Evolutionary conservation across 2,113 vertebrate species (phyloP), one percentile per base, ranked within the genome.

Genomic region (Accipiter cooperii): DNA sequence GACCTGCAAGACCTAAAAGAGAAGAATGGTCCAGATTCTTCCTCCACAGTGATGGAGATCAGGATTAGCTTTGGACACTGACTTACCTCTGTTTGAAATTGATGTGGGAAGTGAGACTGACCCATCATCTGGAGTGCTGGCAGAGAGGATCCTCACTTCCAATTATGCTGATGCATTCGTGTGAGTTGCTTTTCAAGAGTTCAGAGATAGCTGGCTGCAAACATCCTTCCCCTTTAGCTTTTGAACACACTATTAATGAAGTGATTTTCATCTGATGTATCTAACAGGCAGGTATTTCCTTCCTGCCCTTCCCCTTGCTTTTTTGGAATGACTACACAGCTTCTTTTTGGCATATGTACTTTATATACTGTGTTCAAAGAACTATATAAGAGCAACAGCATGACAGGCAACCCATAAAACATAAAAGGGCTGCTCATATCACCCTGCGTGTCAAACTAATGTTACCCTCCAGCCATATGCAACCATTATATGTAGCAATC

Each of bases 261-360:
- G 83, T 84, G 55, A 88, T 90, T 95, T 93, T 92, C 47, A 92
- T 95, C 92, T 84, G 55, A 80, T 94, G 24, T 71, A 83, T 95
- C 96, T 83, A 94, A 90, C 87, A 88, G 93, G 84, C 96, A 97
- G 96, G 85, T 96, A 95, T 97, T 97, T 96, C 96, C 96, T 97
- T 97, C 93, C 96, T 96, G 95, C 92, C 87, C 82, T 91, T 94
- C 87, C 74, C 63, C 75, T 94, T 77, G 82, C 54, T 88, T 60
- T 97, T 86, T 96, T 97, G 96, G 95, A 97, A 90, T 92, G 79
- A 92, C 90, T 97, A 92, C 95, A 93, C 36, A 95, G 90, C 88
- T 93, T 90, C 96, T 95, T 95, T 81, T 92, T 96, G 93, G 95
- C 95, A 84, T 66, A 64, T 84, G 92, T 47, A 93, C 90, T 88